Base-by-base conservation (phyloP, 2,797 vertebrate genomes). In the Eidolon dupreanum region DNA sequence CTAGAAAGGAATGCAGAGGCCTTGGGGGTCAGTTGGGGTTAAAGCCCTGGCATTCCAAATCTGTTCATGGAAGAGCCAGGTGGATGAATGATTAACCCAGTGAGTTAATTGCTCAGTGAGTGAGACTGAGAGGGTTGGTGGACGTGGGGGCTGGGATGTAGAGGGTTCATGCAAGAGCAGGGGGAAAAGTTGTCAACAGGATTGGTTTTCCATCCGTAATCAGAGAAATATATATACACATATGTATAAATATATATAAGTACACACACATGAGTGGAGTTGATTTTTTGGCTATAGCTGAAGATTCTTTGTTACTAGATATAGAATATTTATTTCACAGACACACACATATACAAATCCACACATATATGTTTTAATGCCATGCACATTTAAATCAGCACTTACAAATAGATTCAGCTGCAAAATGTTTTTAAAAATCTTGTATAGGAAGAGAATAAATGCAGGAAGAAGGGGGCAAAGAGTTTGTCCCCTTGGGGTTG, bases 21-120 rank as follows among this genome's bases (percentile, higher is more conserved):
- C 33, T 10, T 20, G 38, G 71, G 87, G 84, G 77, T 95, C 95
- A 95, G 41, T 22, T 94, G 78, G 93, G 94, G 95, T 92, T 66
- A 93, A 97, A 85, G 57, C 65, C 16, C 89, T 96, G 41, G 66
- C 96, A 95, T 90, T 98, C 96, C 65, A 95, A 93, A 96, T 97
- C 96, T 75, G 85, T 75, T 94, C 65, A 22, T 49, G 92, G 63
- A 97, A 81, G 88, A 96, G 96, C 83, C 93, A 93, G 81, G 85
- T 93, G 86, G 97, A 96, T 98, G 94, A 98, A 99, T 99, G 75
- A 98, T 99, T 99, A 99, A 99, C 98, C 12, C 0, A 61, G 93
- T 43, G 73, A 98, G 97, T 98, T 98, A 98, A 98, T 59, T 91
- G 97, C 97, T 98, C 96, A 94, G 98, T 97, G 97, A 98, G 65